Percentiles rank a stretch among this genome's conserved stretches.
These are phyloP conservation scores for Neofelis nebulosa DNA, from an alignment of 2,113 vertebrate genomes.

Conservation along the genomic window DNA sequence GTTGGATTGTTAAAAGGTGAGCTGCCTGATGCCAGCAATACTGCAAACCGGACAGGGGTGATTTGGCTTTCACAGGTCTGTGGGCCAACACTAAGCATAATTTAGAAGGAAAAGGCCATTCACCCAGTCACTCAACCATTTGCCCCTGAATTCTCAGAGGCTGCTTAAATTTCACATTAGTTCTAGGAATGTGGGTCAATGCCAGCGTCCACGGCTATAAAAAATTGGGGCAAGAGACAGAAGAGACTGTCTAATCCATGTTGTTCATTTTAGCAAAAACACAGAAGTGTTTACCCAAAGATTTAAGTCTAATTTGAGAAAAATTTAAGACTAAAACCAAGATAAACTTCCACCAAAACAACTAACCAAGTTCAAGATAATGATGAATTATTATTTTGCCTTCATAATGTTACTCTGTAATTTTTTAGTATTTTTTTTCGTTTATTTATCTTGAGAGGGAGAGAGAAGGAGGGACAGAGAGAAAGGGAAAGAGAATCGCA, in stretches of 20 bases:
- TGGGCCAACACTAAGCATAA: background rate
- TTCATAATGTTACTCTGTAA: background rate
- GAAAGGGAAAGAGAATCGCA: no score
- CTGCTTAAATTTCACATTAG: background rate
- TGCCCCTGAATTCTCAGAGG: slow-evolving; percentile 6
- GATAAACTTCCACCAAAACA: background rate
- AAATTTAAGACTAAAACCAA: background rate
- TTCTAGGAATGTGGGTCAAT: background rate
- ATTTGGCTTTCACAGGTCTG: background rate
- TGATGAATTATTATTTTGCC: background rate
- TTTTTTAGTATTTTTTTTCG: background rate
- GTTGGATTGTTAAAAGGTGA: slow-evolving; percentile 71
- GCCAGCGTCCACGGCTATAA: background rate
- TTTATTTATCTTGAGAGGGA: no score
- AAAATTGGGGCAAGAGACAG: background rate
- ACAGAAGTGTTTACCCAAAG: background rate
- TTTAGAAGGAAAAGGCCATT: background rate
- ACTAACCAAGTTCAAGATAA: background rate
- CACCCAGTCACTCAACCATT: background rate
- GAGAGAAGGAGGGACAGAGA: no score
- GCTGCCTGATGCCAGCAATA: slow-evolving; percentile 36
- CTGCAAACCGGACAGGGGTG: slow-evolving; percentile 49
- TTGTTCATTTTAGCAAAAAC: background rate
- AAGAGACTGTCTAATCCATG: background rate
- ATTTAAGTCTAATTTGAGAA: background rate